A percentile compares a stretch with the other conserved stretches of the same genome.
Conservation (phyloP, 2,888 invertebrate species). For the Meta bourneti region DNA sequence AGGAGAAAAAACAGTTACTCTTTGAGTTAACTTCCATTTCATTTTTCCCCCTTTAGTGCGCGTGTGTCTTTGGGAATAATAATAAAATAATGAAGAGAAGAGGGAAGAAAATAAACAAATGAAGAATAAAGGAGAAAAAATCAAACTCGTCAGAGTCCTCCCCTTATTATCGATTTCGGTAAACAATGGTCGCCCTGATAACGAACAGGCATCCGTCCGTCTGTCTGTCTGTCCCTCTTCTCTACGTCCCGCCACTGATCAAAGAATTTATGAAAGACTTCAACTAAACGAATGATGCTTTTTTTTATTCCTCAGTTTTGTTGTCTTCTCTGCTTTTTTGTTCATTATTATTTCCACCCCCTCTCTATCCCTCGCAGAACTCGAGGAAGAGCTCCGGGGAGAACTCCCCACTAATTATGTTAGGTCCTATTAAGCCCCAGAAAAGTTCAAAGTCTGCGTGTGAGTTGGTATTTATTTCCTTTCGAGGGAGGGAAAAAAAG, state of each 20-base stretch:
- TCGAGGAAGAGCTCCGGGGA: constrained; percentile 41
- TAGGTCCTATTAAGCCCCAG: constrained; percentile 70
- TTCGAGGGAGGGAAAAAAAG: background rate
- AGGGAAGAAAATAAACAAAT: constrained; percentile 69
- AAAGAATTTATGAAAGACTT: constrained; percentile 76
- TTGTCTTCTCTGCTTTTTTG: constrained; percentile 28
- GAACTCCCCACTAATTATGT: constrained; percentile 71
- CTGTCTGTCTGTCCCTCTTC: constrained; percentile 42
- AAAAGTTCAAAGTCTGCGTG: constrained; percentile 57
- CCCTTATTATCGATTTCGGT: constrained; percentile 73
- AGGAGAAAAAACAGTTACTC: constrained; percentile 72
- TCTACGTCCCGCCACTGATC: constrained; percentile 45
- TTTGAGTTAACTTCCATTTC: constrained; percentile 76
- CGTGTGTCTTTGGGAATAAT: constrained; percentile 60
- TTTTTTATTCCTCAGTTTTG: constrained; percentile 27
- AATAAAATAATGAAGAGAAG: constrained; percentile 16
- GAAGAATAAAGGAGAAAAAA: constrained; percentile 27
- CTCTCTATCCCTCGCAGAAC: background rate
- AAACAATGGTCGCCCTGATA: constrained; percentile 74
- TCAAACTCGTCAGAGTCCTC: constrained; percentile 30
- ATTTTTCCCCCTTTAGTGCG: constrained; percentile 66
- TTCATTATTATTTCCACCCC: constrained; percentile 42
- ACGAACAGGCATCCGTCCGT: constrained; percentile 74
- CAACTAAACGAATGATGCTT: constrained; percentile 74
- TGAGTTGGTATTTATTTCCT: constrained; percentile 41